Evolutionary conservation across 2,797 vertebrate genomes (phyloP), one percentile per base, ranked within the genome.

Genomic region (Siniperca obscura): DNA sequence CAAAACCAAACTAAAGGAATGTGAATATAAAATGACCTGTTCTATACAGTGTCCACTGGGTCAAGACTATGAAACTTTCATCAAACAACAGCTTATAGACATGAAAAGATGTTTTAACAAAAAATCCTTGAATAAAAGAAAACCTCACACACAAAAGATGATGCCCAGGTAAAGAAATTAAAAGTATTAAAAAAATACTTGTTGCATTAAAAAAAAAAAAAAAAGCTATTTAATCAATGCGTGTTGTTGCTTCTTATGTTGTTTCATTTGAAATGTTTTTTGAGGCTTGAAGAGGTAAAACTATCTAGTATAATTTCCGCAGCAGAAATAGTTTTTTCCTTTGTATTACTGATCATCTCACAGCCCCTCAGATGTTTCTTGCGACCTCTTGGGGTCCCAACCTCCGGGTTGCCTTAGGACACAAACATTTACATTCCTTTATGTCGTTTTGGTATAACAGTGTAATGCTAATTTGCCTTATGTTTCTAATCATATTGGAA

Each of bases 1-100:
- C 65, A 78, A 79, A 87, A 78, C 17, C 76, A 74, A 65, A 69
- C 71, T 19, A 42, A 75, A 84, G 46, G 19, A 81, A 74, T 59
- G 27, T 65, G 68, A 78, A 70, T 36, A n/a, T 68, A 61, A 62
- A 78, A 46, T 60, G 52, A 81, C 74, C 70, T 67, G 70, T 27
- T 70, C 59, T 66, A 0, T n/a, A 53, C 9, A n/a, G 27, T 2
- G 11, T 48, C 46, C 34, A 40, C 25, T 17, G 34, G 40, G 48
- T 21, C 46, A 27, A 70, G 44, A 48, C 52, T 1, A 2, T 61
- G 10, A 56, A 40, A 60, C 44, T 53, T 74, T 34, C 9, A 36
- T 68, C 67, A 42, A 19, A 38, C 48, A 50, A 11, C 38, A 38
- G 25, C 21, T 57, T 55, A 42, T 46, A 11, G 52, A 72, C 34